Evolutionary conservation across 2,888 invertebrate genomes (phyloP), one percentile per base, ranked within the genome.

Genomic region (Plemyria rubiginata): DNA sequence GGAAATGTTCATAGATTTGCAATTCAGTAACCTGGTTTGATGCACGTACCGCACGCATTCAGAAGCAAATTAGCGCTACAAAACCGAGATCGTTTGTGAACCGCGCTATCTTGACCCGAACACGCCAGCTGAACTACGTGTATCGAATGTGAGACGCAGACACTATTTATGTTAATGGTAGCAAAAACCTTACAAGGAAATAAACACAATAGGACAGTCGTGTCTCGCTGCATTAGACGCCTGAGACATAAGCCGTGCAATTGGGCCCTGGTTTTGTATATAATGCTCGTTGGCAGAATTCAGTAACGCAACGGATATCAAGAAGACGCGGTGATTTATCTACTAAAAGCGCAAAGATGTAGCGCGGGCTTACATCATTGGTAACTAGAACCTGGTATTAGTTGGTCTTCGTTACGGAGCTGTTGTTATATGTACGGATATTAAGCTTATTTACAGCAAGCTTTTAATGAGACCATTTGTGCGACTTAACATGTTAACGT

Each of bases 161-260:
- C 79, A 87, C 85, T 86, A 85, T 88, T 88, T 88, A 90, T 89
- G 88, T 87, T 89, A 90, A 89, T 89, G 87, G 86, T 89, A 87
- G 86, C 87, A 87, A 88, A 89, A 88, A 84, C 87, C 88, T 78
- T 87, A 86, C 83, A 88, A 88, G 89, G 88, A 88, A 88, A 88
- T 88, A 87, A 88, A 88, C 88, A 89, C 90, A 89, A 89, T 90
- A 87, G 88, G 89, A 87, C 90, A 88, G 87, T 88, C 85, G 85
- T 86, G 88, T 88, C 88, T 88, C 79, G 83, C 82, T 85, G 84
- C 86, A 86, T 87, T 88, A 87, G 88, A 88, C 84, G 86, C 84
- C 82, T 80, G 80, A 83, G 86, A 85, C 84, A 81, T 80, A 78
- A 84, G 77, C 83, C 77, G 78, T 85, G 85, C 86, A 86, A 87